These are phyloP conservation scores for Onchidella celtica DNA, from an alignment of 2,888 invertebrate species.

Conservation along the genomic window DNA sequence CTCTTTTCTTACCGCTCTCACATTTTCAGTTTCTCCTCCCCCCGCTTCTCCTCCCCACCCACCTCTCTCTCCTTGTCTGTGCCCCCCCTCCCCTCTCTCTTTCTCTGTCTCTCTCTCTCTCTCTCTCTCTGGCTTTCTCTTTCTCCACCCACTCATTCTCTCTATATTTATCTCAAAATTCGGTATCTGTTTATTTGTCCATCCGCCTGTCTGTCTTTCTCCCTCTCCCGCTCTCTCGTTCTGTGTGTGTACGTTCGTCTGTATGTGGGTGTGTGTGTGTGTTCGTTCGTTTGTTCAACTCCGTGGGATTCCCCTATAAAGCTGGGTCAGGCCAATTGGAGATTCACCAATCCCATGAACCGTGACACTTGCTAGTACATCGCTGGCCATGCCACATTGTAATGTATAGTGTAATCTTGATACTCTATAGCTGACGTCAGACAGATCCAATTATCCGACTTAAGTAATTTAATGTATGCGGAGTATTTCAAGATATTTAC, in stretches of 20 bases:
- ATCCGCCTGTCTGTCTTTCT: background rate
- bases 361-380: too few relatives aligned
- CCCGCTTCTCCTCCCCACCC: background rate
- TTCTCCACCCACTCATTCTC: background rate
- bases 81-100: background rate
- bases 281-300: constrained; percentile 3
- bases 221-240: background rate
- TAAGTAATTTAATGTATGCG: too few relatives aligned
- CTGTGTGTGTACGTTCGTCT: constrained; percentile 23
- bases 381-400: too few relatives aligned
- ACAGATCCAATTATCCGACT: too few relatives aligned
- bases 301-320: too few relatives aligned
- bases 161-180: background rate
- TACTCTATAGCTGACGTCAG: too few relatives aligned
- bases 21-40: background rate
- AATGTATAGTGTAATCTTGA: too few relatives aligned
- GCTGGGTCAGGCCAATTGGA: too few relatives aligned
- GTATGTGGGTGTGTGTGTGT: constrained; percentile 10
- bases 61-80: background rate
- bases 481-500: too few relatives aligned
- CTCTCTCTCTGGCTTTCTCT: background rate
- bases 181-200: background rate
- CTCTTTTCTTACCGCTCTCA: background rate
- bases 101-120: background rate
- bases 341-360: too few relatives aligned